These are phyloP conservation scores for Vesta saturnalis DNA, from an alignment of 2,888 invertebrate species.

Conservation along the genomic window DNA sequence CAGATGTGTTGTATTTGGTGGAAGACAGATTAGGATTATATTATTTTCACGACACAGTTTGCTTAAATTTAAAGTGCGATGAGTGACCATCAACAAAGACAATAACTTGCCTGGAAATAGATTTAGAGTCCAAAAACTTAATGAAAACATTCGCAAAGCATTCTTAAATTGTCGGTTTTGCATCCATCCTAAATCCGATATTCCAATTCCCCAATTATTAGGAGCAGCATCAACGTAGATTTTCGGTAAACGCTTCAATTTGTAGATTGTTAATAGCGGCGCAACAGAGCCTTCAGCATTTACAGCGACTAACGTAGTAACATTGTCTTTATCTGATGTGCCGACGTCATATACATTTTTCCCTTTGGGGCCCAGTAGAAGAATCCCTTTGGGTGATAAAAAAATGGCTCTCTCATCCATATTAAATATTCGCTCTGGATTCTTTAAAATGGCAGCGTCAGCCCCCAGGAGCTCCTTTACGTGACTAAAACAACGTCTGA, in stretches of 20 bases:
- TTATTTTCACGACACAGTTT: background rate
- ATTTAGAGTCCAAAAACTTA: background rate
- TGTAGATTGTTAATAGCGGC: background rate
- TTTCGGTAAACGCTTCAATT: conserved; percentile 1
- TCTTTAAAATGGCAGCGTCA: background rate
- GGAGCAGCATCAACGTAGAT: background rate
- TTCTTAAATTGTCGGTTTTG: background rate
- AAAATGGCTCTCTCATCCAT: background rate
- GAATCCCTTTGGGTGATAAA: background rate
- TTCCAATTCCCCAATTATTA: background rate
- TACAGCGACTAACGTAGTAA: background rate
- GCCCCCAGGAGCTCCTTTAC: background rate
- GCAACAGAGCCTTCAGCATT: background rate
- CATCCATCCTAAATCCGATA: conserved; percentile 1
- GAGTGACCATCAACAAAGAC: background rate
- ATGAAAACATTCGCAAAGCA: conserved; percentile 6
- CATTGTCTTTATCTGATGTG: too few species aligned
- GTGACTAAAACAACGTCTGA: background rate
- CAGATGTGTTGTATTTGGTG: background rate
- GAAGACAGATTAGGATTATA: background rate
- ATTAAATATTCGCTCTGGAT: background rate
- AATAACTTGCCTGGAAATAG: background rate
- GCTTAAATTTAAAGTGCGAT: background rate
- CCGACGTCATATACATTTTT: background rate
- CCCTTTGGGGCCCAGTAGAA: too few species aligned